Percentiles rank a stretch among this genome's conserved stretches.
phyloP scores from a whole-genome alignment of 2,113 vertebrate species.

The Cygnus atratus region DNA sequence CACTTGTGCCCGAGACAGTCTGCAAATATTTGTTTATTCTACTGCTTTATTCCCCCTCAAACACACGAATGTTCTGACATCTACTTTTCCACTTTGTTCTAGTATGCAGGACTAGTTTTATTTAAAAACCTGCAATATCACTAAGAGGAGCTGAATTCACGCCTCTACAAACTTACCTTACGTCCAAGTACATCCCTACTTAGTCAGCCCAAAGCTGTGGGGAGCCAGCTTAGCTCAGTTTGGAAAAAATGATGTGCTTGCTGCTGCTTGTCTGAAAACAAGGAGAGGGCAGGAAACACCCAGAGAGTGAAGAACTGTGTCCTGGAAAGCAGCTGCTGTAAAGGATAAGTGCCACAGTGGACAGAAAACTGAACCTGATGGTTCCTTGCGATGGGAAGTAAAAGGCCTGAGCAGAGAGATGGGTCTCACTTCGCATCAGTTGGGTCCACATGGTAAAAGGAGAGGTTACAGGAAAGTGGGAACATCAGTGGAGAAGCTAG shows the following conservation, averaged over 20 bases:
- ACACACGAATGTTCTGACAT: not conserved
- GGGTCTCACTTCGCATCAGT: not conserved
- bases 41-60: not conserved
- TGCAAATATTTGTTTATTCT: slow-evolving; percentile 8
- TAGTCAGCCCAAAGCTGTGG: not conserved
- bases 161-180: not conserved
- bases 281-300: not conserved
- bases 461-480: not conserved
- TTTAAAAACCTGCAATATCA: not conserved
- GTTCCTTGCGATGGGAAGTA: not conserved
- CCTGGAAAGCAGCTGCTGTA: not conserved
- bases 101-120: not conserved
- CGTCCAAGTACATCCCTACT: not conserved
- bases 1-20: not conserved
- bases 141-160: not conserved
- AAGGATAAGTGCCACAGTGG: not conserved
- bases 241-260: not conserved
- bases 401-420: not conserved
- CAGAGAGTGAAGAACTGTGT: not conserved
- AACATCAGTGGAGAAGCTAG: not conserved
- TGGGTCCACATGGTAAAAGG: not conserved
- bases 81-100: not conserved
- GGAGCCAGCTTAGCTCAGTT: not conserved
- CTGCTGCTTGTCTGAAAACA: not conserved
- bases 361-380: not conserved